Base-by-base conservation (phyloP, 2,113 vertebrate genomes). In the Columbina picui region DNA sequence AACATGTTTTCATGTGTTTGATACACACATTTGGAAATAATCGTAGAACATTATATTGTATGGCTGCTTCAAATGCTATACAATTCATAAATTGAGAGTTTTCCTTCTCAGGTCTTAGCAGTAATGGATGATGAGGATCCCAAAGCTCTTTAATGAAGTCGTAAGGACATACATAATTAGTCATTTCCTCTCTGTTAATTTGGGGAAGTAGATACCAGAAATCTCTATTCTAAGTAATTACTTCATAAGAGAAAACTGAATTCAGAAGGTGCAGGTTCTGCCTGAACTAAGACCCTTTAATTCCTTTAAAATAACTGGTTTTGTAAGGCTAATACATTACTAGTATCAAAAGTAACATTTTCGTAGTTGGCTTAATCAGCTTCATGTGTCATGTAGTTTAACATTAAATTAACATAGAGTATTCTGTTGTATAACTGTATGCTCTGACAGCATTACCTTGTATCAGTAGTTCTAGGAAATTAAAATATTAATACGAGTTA, bases 381-480 rank as follows among this genome's bases (percentile, higher is more conserved):
- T 90, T 61, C 18, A 3, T 50, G 6, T 60, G 18, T 75, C 18
- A 15, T 15, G 7, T 41, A 59, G 34, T 9, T 55, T 59, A 67
- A 68, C 14, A 36, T 49, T 41, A 38, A 81, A 38, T 6, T 18
- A 22, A 43, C 76, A 2, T 1, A 3, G 53, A 38, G 91, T n/a
- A 1, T 39, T 60, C 9, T 47, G 2, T 26, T 59, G 29, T 19
- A 0, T 19, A 65, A 9, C 14, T 78, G 0, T 20, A 6, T 38
- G 25, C 19, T 94, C 50, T 69, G 16, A 45, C 60, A 67, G 30
- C 32, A 8, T 67, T 75, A 75, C 53, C 12, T 55, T 57, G 15
- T 34, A 6, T 45, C 50, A 50, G 2, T 36, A 77, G 29, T 26
- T 47, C 22, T 21, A 47, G 20, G n/a, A 61, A 84, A 61, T 53